phyloP scores from a whole-genome alignment of 2,888 invertebrate species.

The Meghimatium bilineatum region DNA sequence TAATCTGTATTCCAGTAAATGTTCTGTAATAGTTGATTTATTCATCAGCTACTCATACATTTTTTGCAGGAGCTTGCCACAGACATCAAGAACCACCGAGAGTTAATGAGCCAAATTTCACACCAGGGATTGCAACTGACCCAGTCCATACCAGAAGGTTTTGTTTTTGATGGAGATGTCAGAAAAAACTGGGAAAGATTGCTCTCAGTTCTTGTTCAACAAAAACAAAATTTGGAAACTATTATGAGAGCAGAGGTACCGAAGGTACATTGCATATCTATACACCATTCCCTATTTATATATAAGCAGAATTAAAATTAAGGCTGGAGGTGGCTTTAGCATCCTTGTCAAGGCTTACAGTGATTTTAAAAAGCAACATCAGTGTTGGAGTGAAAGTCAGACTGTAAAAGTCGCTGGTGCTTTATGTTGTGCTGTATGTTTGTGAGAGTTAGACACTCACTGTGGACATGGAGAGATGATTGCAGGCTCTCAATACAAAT shows the following conservation, averaged over 20 bases:
- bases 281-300: background rate
- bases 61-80: slow-evolving; percentile 63
- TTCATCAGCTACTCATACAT: background rate
- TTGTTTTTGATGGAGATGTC: slow-evolving; percentile 59
- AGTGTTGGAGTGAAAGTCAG: no score
- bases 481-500: no score
- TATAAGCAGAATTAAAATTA: no score
- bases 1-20: background rate
- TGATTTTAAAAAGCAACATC: no score
- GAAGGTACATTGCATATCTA: slow-evolving; percentile 51
- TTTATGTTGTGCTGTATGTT: no score
- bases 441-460: no score
- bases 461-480: no score
- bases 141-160: slow-evolving; percentile 23
- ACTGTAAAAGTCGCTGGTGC: no score
- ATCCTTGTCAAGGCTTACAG: no score
- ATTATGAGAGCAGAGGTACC: slow-evolving; percentile 56
- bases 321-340: no score
- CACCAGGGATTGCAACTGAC: slow-evolving; percentile 31
- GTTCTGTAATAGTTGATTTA: background rate
- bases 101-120: slow-evolving; percentile 61
- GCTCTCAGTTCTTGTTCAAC: slow-evolving; percentile 61
- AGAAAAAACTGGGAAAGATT: slow-evolving; percentile 65
- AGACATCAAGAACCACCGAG: slow-evolving; percentile 64
- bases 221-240: slow-evolving; percentile 64